Evolutionary conservation across 2,888 invertebrate species (phyloP).

Genomic region (Hemaris fuciformis): DNA sequence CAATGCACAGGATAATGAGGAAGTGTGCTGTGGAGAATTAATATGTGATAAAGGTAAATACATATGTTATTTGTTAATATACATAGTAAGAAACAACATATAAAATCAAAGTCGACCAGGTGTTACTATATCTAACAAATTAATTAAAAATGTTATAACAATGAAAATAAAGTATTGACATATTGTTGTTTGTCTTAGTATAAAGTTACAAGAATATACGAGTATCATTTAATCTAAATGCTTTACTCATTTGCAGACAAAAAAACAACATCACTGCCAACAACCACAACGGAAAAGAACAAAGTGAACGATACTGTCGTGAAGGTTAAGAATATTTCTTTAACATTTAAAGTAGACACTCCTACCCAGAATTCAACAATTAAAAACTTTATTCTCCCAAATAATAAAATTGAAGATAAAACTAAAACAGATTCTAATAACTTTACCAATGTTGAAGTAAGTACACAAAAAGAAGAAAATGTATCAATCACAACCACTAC

Average conservation of each 20-base stretch:
- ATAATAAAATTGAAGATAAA: slow-evolving; percentile 17
- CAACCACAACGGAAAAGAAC: slow-evolving; percentile 30
- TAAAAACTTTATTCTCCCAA: slow-evolving; percentile 18
- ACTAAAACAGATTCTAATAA: not conserved
- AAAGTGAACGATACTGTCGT: slow-evolving; percentile 21
- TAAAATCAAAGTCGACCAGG: not conserved
- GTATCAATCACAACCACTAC: slow-evolving; percentile 9
- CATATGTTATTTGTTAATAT: not conserved
- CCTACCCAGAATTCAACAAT: slow-evolving; percentile 10
- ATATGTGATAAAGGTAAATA: slow-evolving; percentile 52
- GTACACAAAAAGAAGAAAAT: not conserved
- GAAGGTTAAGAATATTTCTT: slow-evolving; percentile 19
- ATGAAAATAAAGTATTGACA: no score
- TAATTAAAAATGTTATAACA: not conserved
- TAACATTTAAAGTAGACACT: slow-evolving; percentile 5
- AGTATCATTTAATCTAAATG: no score
- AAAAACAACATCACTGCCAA: slow-evolving; percentile 32
- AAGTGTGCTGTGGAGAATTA: slow-evolving; percentile 64
- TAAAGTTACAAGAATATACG: no score
- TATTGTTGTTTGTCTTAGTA: no score
- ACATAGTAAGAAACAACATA: not conserved
- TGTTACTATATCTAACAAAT: not conserved
- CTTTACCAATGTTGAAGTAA: not conserved
- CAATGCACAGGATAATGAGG: slow-evolving; percentile 32
- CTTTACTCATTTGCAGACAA: slow-evolving; percentile 44